Conservation (phyloP, 2,888 invertebrate species). For the Andrena bicolor region DNA sequence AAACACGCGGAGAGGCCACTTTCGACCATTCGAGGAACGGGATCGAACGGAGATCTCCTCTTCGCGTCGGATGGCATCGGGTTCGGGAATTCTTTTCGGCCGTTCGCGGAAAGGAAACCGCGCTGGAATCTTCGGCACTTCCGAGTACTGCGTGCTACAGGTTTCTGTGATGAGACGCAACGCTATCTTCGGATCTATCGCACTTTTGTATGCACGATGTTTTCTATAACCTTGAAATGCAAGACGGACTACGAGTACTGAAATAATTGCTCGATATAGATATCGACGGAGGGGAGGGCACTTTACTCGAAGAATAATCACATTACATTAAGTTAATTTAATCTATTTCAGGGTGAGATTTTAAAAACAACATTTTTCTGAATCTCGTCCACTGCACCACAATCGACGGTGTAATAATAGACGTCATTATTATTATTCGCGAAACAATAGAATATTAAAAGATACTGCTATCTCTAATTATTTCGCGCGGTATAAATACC, state of each 20-base stretch:
- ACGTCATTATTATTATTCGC: not conserved
- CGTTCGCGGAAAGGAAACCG: constrained; percentile 34
- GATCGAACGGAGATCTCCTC: constrained; percentile 21
- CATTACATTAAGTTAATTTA: too few relatives aligned
- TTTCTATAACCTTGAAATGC: too few relatives aligned
- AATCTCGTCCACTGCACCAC: too few relatives aligned
- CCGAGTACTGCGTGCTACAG: not conserved
- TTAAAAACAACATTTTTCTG: too few relatives aligned
- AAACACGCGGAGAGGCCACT: constrained; percentile 39
- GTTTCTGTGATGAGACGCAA: not conserved
- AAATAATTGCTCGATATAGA: not conserved
- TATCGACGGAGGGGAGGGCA: not conserved
- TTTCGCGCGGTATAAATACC: not conserved
- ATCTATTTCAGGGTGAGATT: too few relatives aligned
- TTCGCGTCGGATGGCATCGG: not conserved
- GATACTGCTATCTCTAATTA: not conserved
- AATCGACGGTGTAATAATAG: not conserved
- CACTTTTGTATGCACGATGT: not conserved
- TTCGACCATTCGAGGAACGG: constrained; percentile 2
- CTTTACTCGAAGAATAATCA: too few relatives aligned
- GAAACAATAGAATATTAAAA: not conserved
- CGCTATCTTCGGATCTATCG: not conserved
- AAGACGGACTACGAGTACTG: too few relatives aligned
- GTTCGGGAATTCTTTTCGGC: constrained; percentile 1
- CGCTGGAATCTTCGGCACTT: constrained; percentile 25